phyloP scores from a whole-genome alignment of 2,797 vertebrate species.

The Eidolon dupreanum region DNA sequence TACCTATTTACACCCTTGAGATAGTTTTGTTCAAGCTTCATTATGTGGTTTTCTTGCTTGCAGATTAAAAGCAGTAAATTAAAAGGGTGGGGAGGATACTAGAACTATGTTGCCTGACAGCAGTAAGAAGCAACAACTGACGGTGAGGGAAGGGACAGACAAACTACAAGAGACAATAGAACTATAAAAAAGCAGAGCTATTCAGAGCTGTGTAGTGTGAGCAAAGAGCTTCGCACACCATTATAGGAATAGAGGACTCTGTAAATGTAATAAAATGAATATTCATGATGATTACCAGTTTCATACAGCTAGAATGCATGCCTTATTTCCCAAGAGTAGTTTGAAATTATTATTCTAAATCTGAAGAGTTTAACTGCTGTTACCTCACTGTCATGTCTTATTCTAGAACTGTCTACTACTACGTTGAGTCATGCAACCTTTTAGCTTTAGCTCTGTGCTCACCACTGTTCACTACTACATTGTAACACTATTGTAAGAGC shows the following conservation, averaged over 20 bases:
- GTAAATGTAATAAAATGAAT: constrained; percentile 22
- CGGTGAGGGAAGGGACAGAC: not conserved
- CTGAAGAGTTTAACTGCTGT: not conserved
- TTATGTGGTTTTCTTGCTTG: constrained; percentile 53
- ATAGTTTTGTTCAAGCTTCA: constrained; percentile 53
- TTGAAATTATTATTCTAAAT: not conserved
- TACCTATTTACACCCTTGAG: constrained; percentile 54
- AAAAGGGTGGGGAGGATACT: constrained; percentile 49
- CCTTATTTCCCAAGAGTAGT: not conserved
- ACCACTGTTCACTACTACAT: not conserved
- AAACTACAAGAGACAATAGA: constrained; percentile 48
- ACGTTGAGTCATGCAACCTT: not conserved
- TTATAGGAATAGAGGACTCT: not conserved
- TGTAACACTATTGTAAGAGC: not conserved
- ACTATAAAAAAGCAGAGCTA: constrained; percentile 49
- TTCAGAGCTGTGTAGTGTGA: constrained; percentile 14
- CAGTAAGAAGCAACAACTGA: constrained; percentile 66
- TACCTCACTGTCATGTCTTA: not conserved
- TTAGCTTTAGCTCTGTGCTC: not conserved
- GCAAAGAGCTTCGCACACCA: not conserved
- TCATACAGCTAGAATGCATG: not conserved
- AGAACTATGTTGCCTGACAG: constrained; percentile 24
- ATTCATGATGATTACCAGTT: not conserved
- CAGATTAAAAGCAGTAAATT: constrained; percentile 71
- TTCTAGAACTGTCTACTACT: not conserved